Evolutionary conservation across 1,140 invertebrate genomes (phyloP).

Genomic region (Megalonaias nervosa): DNA sequence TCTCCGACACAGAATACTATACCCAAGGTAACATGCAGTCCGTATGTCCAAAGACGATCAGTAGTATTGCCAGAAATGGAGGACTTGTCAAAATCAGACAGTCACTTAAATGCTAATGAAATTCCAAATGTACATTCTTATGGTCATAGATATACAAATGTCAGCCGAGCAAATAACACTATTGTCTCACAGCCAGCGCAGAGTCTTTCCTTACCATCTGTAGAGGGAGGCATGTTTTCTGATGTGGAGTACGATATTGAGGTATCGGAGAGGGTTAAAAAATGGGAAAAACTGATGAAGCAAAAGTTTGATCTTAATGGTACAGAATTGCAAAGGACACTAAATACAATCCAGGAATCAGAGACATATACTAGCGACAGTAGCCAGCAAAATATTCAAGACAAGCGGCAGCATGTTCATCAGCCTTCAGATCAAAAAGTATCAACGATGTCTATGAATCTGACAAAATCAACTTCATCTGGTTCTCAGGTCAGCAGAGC

Average conservation of each 20-base stretch:
- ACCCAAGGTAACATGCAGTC: constrained; percentile 43
- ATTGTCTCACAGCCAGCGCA: not conserved
- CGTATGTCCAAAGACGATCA: constrained; percentile 39
- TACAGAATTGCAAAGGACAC: constrained; percentile 22
- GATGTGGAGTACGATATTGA: constrained; percentile 68
- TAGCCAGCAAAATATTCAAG: constrained; percentile 18
- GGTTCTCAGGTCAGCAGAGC: constrained; percentile 21
- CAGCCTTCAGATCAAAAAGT: constrained; percentile 20
- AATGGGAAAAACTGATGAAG: constrained; percentile 65
- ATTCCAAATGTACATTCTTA: not conserved
- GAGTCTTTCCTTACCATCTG: constrained; percentile 28
- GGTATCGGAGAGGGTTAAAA: constrained; percentile 64
- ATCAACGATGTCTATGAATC: constrained; percentile 41
- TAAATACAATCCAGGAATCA: constrained; percentile 36
- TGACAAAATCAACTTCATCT: constrained; percentile 41
- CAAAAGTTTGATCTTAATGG: constrained; percentile 37
- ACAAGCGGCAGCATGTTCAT: not conserved
- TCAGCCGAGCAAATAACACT: not conserved
- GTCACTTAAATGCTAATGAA: constrained; percentile 44
- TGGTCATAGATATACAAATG: not conserved
- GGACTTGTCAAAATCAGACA: constrained; percentile 64
- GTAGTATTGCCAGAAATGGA: constrained; percentile 41
- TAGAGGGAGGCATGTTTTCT: constrained; percentile 64
- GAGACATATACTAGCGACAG: constrained; percentile 28
- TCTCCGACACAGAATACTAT: constrained; percentile 32